Evolutionary conservation across 2,113 vertebrate genomes (phyloP).

Genomic region (Rhagologus leucostigma): DNA sequence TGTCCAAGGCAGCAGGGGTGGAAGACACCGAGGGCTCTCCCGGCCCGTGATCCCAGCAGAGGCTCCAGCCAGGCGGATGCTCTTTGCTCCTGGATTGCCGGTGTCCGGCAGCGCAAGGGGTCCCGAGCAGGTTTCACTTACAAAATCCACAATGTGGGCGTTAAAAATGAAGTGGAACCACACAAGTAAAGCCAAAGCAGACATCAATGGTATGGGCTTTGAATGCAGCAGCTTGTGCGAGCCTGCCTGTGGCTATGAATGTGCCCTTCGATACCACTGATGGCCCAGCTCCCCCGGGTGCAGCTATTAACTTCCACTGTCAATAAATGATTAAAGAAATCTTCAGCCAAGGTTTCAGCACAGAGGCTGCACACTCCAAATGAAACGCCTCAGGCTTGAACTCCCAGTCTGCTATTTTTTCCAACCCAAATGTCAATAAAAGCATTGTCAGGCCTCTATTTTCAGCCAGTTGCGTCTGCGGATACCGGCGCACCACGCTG

Average conservation of each 20-base stretch:
- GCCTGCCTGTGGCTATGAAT: not conserved
- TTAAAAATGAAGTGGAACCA: not conserved
- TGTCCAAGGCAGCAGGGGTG: not conserved
- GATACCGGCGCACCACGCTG: fast-evolving
- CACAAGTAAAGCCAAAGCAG: not conserved
- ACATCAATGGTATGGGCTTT: not conserved
- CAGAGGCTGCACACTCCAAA: conserved; percentile 1
- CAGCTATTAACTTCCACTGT: conserved; percentile 24
- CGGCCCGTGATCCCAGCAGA: fast-evolving
- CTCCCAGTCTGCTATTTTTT: conserved; percentile 8
- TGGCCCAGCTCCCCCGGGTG: not conserved
- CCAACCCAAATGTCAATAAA: conserved; percentile 41
- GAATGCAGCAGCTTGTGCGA: conserved; percentile 24
- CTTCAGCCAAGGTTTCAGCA: not conserved
- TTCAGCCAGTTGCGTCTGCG: not conserved
- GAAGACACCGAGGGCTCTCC: not conserved
- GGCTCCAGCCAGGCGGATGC: not conserved
- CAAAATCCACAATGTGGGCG: not conserved
- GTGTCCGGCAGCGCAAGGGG: not conserved
- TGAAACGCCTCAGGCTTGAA: not conserved
- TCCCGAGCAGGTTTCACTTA: fast-evolving
- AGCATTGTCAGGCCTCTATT: conserved; percentile 28
- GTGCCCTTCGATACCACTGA: not conserved
- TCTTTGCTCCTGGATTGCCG: not conserved
- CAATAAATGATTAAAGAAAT: conserved; percentile 47